Evolutionary conservation across 2,113 vertebrate genomes (phyloP).

Genomic region (Muscicapa adusta): DNA sequence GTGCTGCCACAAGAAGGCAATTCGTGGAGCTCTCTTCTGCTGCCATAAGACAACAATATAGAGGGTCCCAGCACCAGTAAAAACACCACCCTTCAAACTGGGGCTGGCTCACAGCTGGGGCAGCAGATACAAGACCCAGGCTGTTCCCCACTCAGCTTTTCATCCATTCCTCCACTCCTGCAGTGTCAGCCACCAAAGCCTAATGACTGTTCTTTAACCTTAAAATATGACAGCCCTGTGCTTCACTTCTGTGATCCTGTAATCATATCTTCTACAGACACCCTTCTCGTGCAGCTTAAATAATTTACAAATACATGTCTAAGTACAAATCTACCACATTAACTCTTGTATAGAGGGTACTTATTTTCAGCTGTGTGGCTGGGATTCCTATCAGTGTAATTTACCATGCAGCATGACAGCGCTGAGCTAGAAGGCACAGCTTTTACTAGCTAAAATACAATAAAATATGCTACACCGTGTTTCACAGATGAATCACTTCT

Average conservation of each 20-base stretch:
- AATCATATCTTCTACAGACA: not conserved
- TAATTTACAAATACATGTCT: conserved; percentile 63
- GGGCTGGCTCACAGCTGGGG: not conserved
- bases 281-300: conserved; percentile 53
- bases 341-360: conserved; percentile 31
- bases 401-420: conserved; percentile 26
- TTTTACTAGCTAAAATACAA: conserved; percentile 50
- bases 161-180: not conserved
- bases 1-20: not conserved
- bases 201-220: not conserved
- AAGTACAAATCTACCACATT: conserved; percentile 54
- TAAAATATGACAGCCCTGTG: not conserved
- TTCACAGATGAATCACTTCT: conserved; percentile 53
- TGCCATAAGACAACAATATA: rapidly evolving
- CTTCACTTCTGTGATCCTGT: not conserved
- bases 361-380: conserved; percentile 42
- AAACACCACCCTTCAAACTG: not conserved
- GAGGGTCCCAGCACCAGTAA: not conserved
- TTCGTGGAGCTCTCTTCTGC: not conserved
- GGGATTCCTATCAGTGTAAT: conserved; percentile 52
- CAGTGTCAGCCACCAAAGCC: not conserved
- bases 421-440: conserved; percentile 14
- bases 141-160: not conserved
- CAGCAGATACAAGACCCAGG: not conserved
- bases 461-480: conserved; percentile 50